Conservation (phyloP, 2,888 invertebrate genomes). For the Micoletzkya japonica region DNA sequence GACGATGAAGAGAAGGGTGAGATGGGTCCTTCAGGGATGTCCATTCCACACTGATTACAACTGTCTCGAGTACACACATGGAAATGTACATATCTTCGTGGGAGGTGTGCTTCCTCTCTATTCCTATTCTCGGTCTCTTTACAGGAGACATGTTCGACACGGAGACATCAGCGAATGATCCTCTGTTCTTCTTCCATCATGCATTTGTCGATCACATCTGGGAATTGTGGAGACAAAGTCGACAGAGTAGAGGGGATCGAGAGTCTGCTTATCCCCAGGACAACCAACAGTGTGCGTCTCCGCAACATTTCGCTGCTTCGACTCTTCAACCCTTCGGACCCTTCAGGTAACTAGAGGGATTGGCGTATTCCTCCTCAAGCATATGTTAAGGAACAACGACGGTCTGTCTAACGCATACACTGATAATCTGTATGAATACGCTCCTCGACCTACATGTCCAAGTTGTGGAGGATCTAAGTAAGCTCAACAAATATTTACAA, state of each 20-base stretch:
- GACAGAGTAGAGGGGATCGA: conserved; percentile 30
- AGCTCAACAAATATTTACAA: neutral
- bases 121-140: neutral
- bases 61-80: conserved; percentile 52
- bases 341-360: conserved; percentile 23
- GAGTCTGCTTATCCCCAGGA: conserved; percentile 47
- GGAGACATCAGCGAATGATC: conserved; percentile 62
- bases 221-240: conserved; percentile 54
- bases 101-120: conserved; percentile 36
- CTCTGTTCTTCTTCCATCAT: conserved; percentile 64
- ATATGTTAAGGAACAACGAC: conserved; percentile 34
- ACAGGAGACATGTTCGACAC: conserved; percentile 47
- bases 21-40: conserved; percentile 34
- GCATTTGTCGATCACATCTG: conserved; percentile 64
- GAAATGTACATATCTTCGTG: conserved; percentile 54
- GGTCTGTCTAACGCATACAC: conserved; percentile 31
- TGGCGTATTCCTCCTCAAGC: conserved; percentile 12
- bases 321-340: conserved; percentile 44
- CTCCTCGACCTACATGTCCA: conserved; percentile 30
- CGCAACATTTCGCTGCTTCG: conserved; percentile 49
- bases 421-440: conserved; percentile 30
- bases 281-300: conserved; percentile 46
- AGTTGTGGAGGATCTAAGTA: conserved; percentile 18
- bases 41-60: conserved; percentile 48
- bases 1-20: neutral